Conservation (phyloP, 2,888 invertebrate species). For the Loripinus fragilis region DNA sequence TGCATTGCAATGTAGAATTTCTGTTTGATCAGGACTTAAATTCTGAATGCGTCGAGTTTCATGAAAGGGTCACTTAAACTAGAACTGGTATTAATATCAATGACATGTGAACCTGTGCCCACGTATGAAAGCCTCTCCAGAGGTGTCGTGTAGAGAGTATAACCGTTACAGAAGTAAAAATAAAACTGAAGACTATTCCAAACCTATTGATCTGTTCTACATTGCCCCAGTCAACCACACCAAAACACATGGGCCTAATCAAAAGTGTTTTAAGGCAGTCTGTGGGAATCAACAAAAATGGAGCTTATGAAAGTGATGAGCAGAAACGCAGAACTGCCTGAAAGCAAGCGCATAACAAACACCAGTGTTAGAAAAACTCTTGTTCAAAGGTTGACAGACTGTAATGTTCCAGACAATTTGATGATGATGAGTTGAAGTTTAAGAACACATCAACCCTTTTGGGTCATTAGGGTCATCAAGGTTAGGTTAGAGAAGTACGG, state of each 20-base stretch:
- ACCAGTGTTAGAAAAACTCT: background rate
- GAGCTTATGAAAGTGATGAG: slow-evolving; percentile 17
- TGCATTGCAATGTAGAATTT: background rate
- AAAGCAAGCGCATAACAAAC: background rate
- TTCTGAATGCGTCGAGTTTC: too few relatives aligned
- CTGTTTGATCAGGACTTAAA: too few relatives aligned
- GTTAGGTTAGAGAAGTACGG: too few relatives aligned
- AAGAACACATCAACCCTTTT: too few relatives aligned
- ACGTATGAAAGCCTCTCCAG: too few relatives aligned
- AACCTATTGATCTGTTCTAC: slow-evolving; percentile 33
- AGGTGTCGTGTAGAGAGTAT: slow-evolving; percentile 1
- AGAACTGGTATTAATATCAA: too few relatives aligned
- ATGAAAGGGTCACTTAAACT: too few relatives aligned
- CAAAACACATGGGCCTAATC: background rate
- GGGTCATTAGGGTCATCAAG: too few relatives aligned
- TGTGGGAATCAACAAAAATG: slow-evolving; percentile 25
- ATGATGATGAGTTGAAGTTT: too few relatives aligned
- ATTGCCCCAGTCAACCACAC: slow-evolving; percentile 27
- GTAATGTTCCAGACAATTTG: background rate
- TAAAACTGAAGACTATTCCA: slow-evolving; percentile 27
- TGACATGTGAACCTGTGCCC: too few relatives aligned
- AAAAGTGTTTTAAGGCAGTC: slow-evolving; percentile 28
- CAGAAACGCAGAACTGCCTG: background rate
- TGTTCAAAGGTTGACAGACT: background rate
- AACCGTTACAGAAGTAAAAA: slow-evolving; percentile 25